Evolutionary conservation across 2,797 vertebrate species (phyloP), one percentile per base, ranked within the genome.

Genomic region (Pitangus sulphuratus): DNA sequence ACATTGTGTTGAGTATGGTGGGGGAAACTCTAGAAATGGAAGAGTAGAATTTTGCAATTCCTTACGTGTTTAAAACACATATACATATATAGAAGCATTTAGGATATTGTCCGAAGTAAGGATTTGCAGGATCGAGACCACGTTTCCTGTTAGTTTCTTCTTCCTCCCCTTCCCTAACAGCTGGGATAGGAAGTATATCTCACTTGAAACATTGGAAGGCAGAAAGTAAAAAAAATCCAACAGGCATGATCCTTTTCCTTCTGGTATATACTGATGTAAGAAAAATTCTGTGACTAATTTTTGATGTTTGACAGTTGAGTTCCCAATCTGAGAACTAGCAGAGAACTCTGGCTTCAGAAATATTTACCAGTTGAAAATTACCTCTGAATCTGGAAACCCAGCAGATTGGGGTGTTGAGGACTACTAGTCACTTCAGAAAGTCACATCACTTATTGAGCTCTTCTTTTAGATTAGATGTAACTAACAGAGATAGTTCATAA

Each of bases 381-480:
- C 72, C 79, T 84, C 72, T 87, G 60, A 61, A 60, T 47, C 60
- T 83, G 48, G 71, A 74, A 25, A 24, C 19, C 0, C 30, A 44
- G 57, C 26, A 83, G 17, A 20, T 0, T 77, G 51, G 64, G 79
- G 16, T 56, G 16, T 35, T 8, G 3, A 65, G 42, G 45, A 31
- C 86, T 37, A 37, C 28, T 35, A 35, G 47, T 75, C n/a, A 19
- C 50, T 78, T 82, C 15, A 28, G 44, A 64, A 75, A 80, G 64
- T 2, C 4, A 14, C 69, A 9, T 84, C 89, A 84, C 94, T 97
- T 93, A 93, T 54, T 78, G 85, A 91, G 77, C 94, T 97, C 90
- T 97, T 95, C 48, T 95, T 93, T 75, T 93, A 92, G 82, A 70
- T 77, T 57, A 95, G 72, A 37, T 96, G 40, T 94, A 93, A 95